Evolutionary conservation across 2,797 vertebrate genomes (phyloP), one percentile per base, ranked within the genome.

Genomic region (Chelonia mydas): DNA sequence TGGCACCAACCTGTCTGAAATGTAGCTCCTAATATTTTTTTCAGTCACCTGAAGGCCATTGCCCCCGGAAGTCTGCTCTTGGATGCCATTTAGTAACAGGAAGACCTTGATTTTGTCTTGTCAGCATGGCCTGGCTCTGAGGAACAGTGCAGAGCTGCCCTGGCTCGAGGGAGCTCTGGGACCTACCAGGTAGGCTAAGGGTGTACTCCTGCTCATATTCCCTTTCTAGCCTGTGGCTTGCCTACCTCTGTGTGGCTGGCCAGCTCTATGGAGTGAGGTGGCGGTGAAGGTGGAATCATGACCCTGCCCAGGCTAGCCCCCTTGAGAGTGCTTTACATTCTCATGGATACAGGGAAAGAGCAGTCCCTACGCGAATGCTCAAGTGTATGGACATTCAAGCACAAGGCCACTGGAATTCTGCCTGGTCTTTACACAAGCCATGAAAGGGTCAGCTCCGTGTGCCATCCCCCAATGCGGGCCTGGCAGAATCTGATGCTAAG

Each of bases 141-240:
- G 65, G 19, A 61, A 11, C 13, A 0, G 25, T 78, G 12, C n/a
- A 50, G 11, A 41, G n/a, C 1, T 68, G 0, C 59, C 76, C 50
- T 31, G 47, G 31, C 31, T 47, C 5, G 27, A 50, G 27, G 27
- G 28, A 16, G 7, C 76, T 49, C 47, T 17, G 2, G 57, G 15
- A 45, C 8, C 45, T 28, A n/a, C 5, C 10, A 5, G 33, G 57
- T 65, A 57, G 3, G 10, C 8, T 88, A 76, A 83, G 49, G 23
- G 6, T 21, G 41, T 68, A 21, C 7, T 5, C n/a, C 65, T 68
- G 7, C 2, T 1, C 4, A 3, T n/a, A 5, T 59, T 37, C n/a
- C n/a, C 17, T 41, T 68, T 37, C 19, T n/a, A 72, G n/a, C 1
- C n/a, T 72, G 11, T 41, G 68, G 37, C n/a, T 41, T 11, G 37